Base-by-base conservation (phyloP, 2,797 vertebrate genomes). In the Coreius guichenoti region DNA sequence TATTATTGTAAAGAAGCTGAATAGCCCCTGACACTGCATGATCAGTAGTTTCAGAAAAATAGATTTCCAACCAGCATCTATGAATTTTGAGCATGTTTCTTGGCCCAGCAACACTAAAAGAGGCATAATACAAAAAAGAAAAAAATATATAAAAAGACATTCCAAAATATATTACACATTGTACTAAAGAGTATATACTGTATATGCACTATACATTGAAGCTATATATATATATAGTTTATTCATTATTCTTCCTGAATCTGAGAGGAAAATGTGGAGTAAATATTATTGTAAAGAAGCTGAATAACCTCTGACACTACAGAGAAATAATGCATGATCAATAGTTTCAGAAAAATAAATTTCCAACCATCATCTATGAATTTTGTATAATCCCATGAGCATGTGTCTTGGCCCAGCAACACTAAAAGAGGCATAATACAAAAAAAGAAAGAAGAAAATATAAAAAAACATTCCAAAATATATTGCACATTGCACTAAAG, bases 21-120 rank as follows among this genome's bases (percentile, higher is more conserved):
- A 74, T 47, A 74, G 23, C 39, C 33, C 72, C 36, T 58, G 68
- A 82, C 12, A 23, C 33, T 45, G 51, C 23, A 13, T 72, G 68
- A 61, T 73, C 68, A 82, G 47, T 73, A 73, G 54, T 58, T 73
- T 45, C 36, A 73, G 36, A 56, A 61, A 68, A 81, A n/a, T 56
- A 21, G 14, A 81, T 81, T 33, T 81, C 8, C 19, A 73, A 61
- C 13, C 17, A 63, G 26, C 29, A 4, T 33, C 14, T 11, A 63
- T 75, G 49, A 33, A 54, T 23, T 33, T 74, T 70, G 14, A 39
- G 31, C 31, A 33, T 49, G 29, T 80, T n/a, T 31, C 5, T 67
- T 9, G n/a, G 26, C 5, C 31, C 31, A 23, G 31, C 12, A 36
- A 56, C 33, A 61, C 54, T 26, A 43, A 61, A 78, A 49, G 12